Percentiles rank a stretch among this genome's conserved stretches.
phyloP scores from a whole-genome alignment of 1,140 invertebrate genomes.

The Diploscapter pachys region DNA sequence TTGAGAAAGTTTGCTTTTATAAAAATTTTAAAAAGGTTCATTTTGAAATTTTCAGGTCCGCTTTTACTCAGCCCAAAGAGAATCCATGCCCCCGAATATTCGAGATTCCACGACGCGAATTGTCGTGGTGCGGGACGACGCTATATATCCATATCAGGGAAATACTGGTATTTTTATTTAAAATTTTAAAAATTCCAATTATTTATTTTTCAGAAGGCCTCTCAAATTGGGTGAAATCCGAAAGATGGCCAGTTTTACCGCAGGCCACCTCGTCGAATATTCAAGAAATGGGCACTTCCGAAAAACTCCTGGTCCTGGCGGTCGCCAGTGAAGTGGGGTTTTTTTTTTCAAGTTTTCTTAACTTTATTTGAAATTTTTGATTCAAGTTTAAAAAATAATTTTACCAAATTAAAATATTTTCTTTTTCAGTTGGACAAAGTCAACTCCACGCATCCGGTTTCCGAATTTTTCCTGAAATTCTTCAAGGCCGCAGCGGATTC shows the following conservation, averaged over 20 bases:
- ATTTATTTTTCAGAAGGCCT: slow-evolving; percentile 19
- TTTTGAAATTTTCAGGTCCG: not conserved
- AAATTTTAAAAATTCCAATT: not conserved
- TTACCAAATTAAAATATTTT: too few species aligned
- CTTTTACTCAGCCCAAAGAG: not conserved
- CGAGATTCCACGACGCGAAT: slow-evolving; percentile 8
- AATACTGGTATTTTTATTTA: not conserved
- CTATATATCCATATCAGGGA: not conserved
- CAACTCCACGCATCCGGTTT: slow-evolving; percentile 42
- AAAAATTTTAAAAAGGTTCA: not conserved
- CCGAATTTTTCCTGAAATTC: slow-evolving; percentile 45
- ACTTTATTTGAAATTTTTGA: slow-evolving; percentile 22
- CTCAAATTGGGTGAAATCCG: slow-evolving; percentile 75
- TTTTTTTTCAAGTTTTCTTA: not conserved
- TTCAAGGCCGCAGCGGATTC: slow-evolving; percentile 39
- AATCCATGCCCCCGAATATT: not conserved
- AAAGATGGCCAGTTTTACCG: slow-evolving; percentile 83
- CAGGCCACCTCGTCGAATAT: slow-evolving; percentile 80
- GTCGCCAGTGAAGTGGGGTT: slow-evolving; percentile 65
- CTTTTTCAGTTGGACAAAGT: slow-evolving; percentile 26
- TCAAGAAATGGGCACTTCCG: slow-evolving; percentile 68
- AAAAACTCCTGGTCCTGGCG: slow-evolving; percentile 70
- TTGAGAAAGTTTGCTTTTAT: not conserved
- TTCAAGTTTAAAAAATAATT: slow-evolving; percentile 4
- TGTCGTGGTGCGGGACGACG: not conserved